These are phyloP conservation scores for Sylvia atricapilla DNA, from an alignment of 2,113 vertebrate species.

Conservation along the genomic window DNA sequence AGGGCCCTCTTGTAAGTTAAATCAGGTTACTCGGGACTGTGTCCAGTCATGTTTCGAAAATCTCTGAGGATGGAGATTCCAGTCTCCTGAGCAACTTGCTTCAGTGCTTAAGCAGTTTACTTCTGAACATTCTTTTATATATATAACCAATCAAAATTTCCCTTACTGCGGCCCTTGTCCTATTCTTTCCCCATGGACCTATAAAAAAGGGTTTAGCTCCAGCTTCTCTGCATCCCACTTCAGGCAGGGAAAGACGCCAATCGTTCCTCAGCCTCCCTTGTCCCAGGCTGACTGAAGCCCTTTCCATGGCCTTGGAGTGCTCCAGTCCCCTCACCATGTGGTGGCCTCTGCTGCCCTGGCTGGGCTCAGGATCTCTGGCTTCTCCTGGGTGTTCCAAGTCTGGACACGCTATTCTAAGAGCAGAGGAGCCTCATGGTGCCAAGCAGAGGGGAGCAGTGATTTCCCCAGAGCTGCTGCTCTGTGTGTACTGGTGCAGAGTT, in stretches of 20 bases:
- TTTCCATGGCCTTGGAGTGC: not conserved
- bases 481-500: rapidly evolving
- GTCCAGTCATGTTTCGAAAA: not conserved
- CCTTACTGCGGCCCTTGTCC: not conserved
- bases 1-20: not conserved
- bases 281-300: not conserved
- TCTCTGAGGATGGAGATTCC: not conserved
- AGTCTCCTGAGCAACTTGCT: not conserved
- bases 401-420: not conserved
- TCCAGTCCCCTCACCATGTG: not conserved
- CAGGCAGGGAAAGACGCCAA: not conserved
- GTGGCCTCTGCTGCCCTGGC: not conserved
- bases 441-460: not conserved
- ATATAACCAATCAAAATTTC: not conserved
- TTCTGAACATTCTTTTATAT: not conserved
- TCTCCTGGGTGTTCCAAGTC: not conserved
- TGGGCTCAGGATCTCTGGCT: not conserved
- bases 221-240: not conserved
- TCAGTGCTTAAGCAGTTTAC: not conserved
- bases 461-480: not conserved
- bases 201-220: not conserved
- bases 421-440: not conserved
- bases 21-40: rapidly evolving
- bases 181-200: not conserved
- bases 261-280: not conserved